Evolutionary conservation across 2,113 vertebrate genomes (phyloP), one percentile per base, ranked within the genome.

Genomic region (Ceratotherium simum): DNA sequence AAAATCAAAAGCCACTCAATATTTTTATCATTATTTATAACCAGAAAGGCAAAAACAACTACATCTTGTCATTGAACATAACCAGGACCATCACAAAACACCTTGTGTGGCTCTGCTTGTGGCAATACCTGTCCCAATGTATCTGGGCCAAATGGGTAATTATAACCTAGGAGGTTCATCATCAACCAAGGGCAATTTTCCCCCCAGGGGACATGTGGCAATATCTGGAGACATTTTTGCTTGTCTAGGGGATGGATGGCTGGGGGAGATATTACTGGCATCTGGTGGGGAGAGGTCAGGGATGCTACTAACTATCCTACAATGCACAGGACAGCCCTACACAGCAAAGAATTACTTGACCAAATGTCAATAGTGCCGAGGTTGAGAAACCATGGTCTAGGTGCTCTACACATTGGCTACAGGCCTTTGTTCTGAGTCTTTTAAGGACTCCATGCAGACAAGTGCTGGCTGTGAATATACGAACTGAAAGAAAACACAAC

Each of bases 11-110:
- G 39, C 4, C 36, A 79, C 10, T 89, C 76, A 86, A 75, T 33
- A 12, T 73, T 94, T 96, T 73, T 85, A 95, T 93, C 67, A 86
- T 56, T 56, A 83, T 25, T 69, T 81, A 91, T 84, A 93, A 91
- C 25, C 9, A 69, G 6, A 81, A 97, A 94, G 51, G 29, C 46
- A 90, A 90, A 97, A 94, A 46, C 69, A 72, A 78, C 36, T 56
- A 18, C 54, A 83, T 46, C 8, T 69, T 83, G 23, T 65, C 20
- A 42, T 62, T 16, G n/a, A 46, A 64, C 3, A 75, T 13, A 80
- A 14, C 31, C 39, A 91, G 46, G 23, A 79, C 39, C 33, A 84
- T 65, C 56, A 88, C 11, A 89, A 93, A 92, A 90, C 14, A 75
- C 46, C 36, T 54, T 72, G 7, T 36, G 21, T 39, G 58, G 20